phyloP scores from a whole-genome alignment of 2,888 invertebrate genomes.

The Chrysolina americana region DNA sequence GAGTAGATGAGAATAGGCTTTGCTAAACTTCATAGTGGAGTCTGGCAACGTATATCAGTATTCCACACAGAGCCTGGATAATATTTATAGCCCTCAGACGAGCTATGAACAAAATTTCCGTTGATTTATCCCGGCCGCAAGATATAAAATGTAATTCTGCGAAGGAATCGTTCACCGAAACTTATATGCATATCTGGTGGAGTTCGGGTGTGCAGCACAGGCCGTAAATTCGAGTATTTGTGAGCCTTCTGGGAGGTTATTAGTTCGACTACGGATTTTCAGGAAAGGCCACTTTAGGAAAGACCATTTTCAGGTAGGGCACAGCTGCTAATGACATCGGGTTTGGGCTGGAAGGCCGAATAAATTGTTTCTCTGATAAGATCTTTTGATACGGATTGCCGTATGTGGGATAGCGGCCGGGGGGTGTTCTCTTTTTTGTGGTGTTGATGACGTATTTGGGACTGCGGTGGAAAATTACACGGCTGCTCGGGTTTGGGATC shows the following conservation, averaged over 20 bases:
- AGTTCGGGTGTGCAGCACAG: slow-evolving; percentile 18
- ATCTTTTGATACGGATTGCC: slow-evolving; percentile 20
- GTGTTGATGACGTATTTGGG: slow-evolving; percentile 19
- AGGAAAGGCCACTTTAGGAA: slow-evolving; percentile 14
- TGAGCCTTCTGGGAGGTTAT: slow-evolving; percentile 28
- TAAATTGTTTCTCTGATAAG: slow-evolving; percentile 24
- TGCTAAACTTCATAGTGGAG: not conserved
- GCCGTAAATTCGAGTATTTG: slow-evolving; percentile 30
- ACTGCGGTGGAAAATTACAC: not conserved
- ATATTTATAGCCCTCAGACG: slow-evolving; percentile 44
- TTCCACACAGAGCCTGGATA: slow-evolving; percentile 30
- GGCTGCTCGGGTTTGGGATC: not conserved
- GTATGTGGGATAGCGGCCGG: not conserved
- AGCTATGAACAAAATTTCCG: slow-evolving; percentile 45
- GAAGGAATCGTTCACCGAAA: slow-evolving; percentile 39
- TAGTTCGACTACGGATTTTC: slow-evolving; percentile 31
- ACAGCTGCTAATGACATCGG: slow-evolving; percentile 31
- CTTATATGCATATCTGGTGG: slow-evolving; percentile 35
- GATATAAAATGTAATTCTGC: slow-evolving; percentile 43
- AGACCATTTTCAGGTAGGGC: slow-evolving; percentile 22
- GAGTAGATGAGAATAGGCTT: not conserved
- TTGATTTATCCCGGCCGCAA: slow-evolving; percentile 40
- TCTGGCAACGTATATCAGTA: slow-evolving; percentile 29
- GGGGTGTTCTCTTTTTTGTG: not conserved
- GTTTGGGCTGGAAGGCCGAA: slow-evolving; percentile 9